Evolutionary conservation across 2,113 vertebrate species (phyloP).

Genomic region (Holacanthus passer): DNA sequence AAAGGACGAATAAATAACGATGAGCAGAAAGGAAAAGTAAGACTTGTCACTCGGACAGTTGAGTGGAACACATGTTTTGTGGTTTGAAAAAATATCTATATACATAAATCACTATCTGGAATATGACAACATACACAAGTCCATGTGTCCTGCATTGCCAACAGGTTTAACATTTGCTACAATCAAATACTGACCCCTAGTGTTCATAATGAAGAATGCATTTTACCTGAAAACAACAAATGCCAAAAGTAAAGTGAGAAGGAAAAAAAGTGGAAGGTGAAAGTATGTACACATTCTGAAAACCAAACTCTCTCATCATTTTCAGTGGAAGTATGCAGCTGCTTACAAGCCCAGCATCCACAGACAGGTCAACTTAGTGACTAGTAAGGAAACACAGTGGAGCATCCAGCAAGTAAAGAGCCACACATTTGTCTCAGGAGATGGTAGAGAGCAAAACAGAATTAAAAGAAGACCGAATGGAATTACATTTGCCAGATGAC

Average conservation of each 20-base stretch:
- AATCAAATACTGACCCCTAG: constrained; percentile 49
- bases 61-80: not conserved
- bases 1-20: not conserved
- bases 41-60: not conserved
- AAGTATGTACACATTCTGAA: not conserved
- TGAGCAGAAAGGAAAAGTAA: not conserved
- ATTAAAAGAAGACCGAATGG: no score
- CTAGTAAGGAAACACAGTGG: no score
- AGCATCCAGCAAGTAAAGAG: no score
- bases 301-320: no score
- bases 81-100: no score
- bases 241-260: no score
- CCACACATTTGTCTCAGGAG: no score
- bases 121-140: not conserved
- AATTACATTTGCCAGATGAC: no score
- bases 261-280: not conserved
- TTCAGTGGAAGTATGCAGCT: no score
- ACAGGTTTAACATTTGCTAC: not conserved
- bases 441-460: no score
- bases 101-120: not conserved
- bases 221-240: not conserved
- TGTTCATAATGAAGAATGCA: constrained; percentile 23
- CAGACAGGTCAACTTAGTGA: no score
- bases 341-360: no score
- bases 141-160: not conserved